A percentile compares a stretch with the other conserved stretches of the same genome.
These are phyloP conservation scores for Drosophila malerkotliana DNA, from an alignment of 1,140 invertebrate genomes.

Conservation along the genomic window DNA sequence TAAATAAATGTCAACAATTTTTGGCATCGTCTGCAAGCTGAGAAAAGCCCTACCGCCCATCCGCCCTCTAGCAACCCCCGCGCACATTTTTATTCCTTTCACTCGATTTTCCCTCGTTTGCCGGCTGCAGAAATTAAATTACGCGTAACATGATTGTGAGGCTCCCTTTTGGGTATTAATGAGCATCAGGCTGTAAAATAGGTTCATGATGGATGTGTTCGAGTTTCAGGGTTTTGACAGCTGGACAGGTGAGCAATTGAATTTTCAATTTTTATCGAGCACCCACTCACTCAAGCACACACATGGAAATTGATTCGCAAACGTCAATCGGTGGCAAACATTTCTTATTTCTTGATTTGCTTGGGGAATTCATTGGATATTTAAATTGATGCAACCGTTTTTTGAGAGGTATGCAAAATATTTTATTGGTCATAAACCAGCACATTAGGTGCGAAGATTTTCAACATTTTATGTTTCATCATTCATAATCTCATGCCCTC, in stretches of 20 bases:
- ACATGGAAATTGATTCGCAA: conserved; percentile 25
- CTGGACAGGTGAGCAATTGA: conserved; percentile 55
- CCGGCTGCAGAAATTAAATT: conserved; percentile 71
- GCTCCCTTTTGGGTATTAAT: conserved; percentile 75
- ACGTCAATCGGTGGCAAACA: conserved; percentile 36
- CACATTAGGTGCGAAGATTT: conserved; percentile 4
- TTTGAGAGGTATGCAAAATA: not conserved
- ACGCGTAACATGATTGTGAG: conserved; percentile 78
- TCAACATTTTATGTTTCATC: not conserved
- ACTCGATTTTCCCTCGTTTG: conserved; percentile 20
- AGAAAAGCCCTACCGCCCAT: conserved; percentile 13
- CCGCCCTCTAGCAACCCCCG: not conserved
- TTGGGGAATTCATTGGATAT: conserved; percentile 34
- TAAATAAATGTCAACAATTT: conserved; percentile 82
- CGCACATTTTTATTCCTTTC: conserved; percentile 56
- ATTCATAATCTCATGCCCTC: not conserved
- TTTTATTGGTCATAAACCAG: not conserved
- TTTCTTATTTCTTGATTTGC: conserved; percentile 25
- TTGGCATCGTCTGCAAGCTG: conserved; percentile 59
- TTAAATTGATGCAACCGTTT: conserved; percentile 5
- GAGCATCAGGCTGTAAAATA: conserved; percentile 65
- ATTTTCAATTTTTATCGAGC: conserved; percentile 28
- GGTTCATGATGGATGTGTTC: conserved; percentile 66
- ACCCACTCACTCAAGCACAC: not conserved
- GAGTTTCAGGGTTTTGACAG: conserved; percentile 46